Evolutionary conservation across 2,888 invertebrate species (phyloP), one percentile per base, ranked within the genome.

Genomic region (Axea sp.): DNA sequence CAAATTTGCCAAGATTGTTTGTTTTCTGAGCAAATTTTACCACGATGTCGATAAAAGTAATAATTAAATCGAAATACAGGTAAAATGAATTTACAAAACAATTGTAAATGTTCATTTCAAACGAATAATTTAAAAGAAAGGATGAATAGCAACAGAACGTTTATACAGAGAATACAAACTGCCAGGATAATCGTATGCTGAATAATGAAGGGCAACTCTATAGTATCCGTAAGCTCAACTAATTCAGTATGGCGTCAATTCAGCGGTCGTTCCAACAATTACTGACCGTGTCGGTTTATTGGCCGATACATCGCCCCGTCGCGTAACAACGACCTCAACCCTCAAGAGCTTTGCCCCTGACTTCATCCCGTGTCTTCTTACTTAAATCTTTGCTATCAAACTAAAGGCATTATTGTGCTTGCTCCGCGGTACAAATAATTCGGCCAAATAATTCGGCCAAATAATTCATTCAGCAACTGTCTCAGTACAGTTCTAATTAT

Each of bases 261-360:
- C 81, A 80, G 80, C 75, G 78, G 80, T 80, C 83, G 78, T 81
- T 82, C 81, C 80, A 82, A 80, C 82, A 83, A 85, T 85, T 83
- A 83, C 83, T 81, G 80, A 81, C 82, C 77, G 78, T 79, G 82
- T 84, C 83, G 81, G 82, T 85, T 86, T 86, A 87, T 86, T 86
- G 85, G 81, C 77, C 84, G 80, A 85, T 85, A 83, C 79, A 84
- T 85, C 83, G 84, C 81, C 77, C 80, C 60, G 76, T 83, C 80
- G 78, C 83, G 81, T 82, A 77, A 74, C 57, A 47, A 45, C 69
- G 69, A 59, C 65, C 64, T 75, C 69, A 53, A 62, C 65, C 68
- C 64, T 64, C 51, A 30, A 65, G 55, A 72, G 69, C 76, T 73
- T 75, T 73, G 67, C 60, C 75, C 72, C 74, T 68, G 59, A 49